Percentiles rank a stretch among this genome's conserved stretches.
Evolutionary conservation across 2,113 vertebrate species (phyloP).

Genomic region (Seriola dumerili): DNA sequence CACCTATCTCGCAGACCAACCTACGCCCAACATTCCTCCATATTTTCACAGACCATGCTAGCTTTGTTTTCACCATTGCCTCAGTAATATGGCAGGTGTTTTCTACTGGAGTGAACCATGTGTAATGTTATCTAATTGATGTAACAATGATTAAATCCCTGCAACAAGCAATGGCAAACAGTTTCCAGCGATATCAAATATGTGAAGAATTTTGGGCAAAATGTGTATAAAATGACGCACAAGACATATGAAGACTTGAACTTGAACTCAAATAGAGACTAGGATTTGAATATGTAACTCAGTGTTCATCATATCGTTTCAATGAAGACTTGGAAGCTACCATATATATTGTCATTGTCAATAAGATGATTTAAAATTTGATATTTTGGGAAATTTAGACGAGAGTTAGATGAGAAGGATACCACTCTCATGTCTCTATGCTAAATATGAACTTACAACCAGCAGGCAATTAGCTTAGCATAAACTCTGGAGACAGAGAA

Average conservation of each 20-base stretch:
- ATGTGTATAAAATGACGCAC: no score
- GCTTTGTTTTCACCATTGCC: conserved; percentile 13
- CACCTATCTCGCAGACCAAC: conserved; percentile 48
- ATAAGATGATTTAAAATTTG: background rate
- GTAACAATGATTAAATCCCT: background rate
- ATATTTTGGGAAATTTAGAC: background rate
- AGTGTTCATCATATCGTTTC: background rate
- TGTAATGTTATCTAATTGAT: background rate
- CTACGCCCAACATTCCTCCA: conserved; percentile 64
- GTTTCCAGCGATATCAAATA: background rate
- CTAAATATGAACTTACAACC: background rate
- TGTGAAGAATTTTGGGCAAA: background rate
- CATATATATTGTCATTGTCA: background rate
- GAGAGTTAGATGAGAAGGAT: background rate
- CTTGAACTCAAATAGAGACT: background rate
- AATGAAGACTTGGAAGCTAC: background rate
- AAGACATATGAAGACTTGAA: background rate
- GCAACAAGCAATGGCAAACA: background rate
- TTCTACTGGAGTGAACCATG: background rate
- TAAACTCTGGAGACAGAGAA: background rate
- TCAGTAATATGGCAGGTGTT: conserved; percentile 41
- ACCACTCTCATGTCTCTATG: background rate
- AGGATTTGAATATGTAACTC: background rate
- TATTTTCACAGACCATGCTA: conserved; percentile 24
- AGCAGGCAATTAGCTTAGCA: background rate